Evolutionary conservation across 2,113 vertebrate genomes (phyloP).

Genomic region (Poicephalus gulielmi): DNA sequence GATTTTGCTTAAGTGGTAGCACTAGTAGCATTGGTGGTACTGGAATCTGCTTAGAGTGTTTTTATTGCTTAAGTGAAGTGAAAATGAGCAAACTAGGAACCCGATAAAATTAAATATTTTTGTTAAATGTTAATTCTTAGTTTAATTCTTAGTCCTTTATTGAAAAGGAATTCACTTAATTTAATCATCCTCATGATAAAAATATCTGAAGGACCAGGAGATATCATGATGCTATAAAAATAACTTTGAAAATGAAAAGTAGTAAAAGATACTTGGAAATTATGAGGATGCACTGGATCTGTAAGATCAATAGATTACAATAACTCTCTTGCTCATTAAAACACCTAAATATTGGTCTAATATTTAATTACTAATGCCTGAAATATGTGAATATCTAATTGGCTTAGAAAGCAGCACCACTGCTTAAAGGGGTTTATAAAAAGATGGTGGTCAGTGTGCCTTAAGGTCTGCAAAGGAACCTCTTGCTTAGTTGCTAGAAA

Average conservation of each 20-base stretch:
- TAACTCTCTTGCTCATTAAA: neutral
- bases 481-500: neutral
- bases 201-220: neutral
- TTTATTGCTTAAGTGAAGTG: neutral
- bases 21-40: neutral
- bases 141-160: neutral
- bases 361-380: neutral
- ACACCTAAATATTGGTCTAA: neutral
- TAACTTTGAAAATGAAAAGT: neutral
- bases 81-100: neutral
- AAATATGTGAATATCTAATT: neutral
- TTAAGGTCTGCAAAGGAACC: neutral
- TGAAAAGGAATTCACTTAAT: neutral
- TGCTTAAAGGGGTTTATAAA: neutral
- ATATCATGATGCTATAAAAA: neutral
- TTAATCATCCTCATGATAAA: neutral
- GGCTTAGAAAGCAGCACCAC: neutral
- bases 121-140: neutral
- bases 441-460: fast-evolving
- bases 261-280: neutral
- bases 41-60: neutral
- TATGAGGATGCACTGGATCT: neutral
- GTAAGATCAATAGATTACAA: neutral
- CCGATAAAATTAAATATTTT: neutral
- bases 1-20: neutral